phyloP scores from a whole-genome alignment of 1,140 invertebrate genomes.

The Frieseomelitta varia region DNA sequence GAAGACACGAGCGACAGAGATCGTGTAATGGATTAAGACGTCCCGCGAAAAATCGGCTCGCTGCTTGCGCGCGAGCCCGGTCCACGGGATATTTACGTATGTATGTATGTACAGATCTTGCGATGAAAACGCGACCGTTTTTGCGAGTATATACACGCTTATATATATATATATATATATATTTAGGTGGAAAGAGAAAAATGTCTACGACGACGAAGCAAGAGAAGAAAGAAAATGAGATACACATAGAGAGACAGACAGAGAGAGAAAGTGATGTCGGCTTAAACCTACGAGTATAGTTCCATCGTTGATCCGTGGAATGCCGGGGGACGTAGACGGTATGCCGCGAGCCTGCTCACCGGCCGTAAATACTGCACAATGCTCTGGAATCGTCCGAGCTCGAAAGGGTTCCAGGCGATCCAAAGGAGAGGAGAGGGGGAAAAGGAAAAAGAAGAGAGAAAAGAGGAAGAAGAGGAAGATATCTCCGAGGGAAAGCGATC shows the following conservation, averaged over 20 bases:
- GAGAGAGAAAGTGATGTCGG: not conserved
- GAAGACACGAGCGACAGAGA: not conserved
- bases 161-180: too few species aligned
- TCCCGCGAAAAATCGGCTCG: not conserved
- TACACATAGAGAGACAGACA: not conserved
- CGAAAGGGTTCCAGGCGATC: not conserved
- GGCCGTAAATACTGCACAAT: constrained; percentile 79
- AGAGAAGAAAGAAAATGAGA: not conserved
- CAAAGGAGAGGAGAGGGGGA: not conserved
- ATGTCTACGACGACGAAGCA: not conserved
- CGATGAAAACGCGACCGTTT: too few species aligned
- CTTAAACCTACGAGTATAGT: constrained; percentile 3
- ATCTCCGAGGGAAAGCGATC: too few species aligned
- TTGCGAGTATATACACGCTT: too few species aligned
- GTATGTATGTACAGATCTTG: not conserved
- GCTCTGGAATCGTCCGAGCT: constrained; percentile 60
- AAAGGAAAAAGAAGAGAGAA: too few species aligned
- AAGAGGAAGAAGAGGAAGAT: not conserved
- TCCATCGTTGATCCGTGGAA: not conserved
- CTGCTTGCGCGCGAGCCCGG: not conserved
- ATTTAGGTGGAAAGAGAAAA: too few species aligned
- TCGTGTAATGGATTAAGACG: not conserved
- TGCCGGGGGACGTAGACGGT: constrained; percentile 56
- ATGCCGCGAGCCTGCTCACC: constrained; percentile 78
- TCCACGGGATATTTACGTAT: not conserved